These are phyloP conservation scores for Colaptes auratus DNA, from an alignment of 2,113 vertebrate genomes.

Conservation along the genomic window DNA sequence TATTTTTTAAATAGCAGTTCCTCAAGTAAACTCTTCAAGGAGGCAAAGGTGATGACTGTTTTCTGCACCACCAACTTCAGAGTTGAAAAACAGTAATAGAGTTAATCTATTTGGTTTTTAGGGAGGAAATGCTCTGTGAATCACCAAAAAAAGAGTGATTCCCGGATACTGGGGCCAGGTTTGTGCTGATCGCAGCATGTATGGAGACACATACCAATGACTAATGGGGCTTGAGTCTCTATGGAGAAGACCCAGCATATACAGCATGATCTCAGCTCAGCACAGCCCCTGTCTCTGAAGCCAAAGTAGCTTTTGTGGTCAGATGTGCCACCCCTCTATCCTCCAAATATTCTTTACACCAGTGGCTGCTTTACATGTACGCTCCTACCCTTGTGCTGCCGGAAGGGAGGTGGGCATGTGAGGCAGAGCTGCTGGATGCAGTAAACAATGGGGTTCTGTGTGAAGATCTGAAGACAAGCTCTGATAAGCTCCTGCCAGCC, in stretches of 20 bases:
- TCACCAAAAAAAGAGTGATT: not conserved
- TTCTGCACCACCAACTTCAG: not conserved
- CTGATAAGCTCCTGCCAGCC: not conserved
- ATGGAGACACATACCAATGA: accelerated
- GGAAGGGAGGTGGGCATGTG: not conserved
- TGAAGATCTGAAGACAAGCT: not conserved
- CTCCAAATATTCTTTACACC: not conserved
- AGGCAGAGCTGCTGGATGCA: not conserved
- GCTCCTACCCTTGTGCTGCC: accelerated
- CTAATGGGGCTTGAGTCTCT: not conserved
- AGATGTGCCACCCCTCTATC: not conserved
- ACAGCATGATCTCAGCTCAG: not conserved
- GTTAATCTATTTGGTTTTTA: not conserved
- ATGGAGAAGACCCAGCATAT: not conserved
- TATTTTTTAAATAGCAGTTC: not conserved
- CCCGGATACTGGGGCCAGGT: not conserved
- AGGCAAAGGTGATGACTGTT: not conserved
- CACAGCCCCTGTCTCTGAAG: not conserved
- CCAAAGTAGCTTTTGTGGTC: not conserved
- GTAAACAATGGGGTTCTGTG: not conserved
- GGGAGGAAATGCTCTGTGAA: not conserved
- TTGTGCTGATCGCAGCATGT: not conserved
- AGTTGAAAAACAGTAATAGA: not conserved
- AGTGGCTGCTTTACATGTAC: accelerated
- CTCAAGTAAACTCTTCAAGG: not conserved